These are phyloP conservation scores for Villa cingulata DNA, from an alignment of 2,888 invertebrate genomes.

Conservation along the genomic window DNA sequence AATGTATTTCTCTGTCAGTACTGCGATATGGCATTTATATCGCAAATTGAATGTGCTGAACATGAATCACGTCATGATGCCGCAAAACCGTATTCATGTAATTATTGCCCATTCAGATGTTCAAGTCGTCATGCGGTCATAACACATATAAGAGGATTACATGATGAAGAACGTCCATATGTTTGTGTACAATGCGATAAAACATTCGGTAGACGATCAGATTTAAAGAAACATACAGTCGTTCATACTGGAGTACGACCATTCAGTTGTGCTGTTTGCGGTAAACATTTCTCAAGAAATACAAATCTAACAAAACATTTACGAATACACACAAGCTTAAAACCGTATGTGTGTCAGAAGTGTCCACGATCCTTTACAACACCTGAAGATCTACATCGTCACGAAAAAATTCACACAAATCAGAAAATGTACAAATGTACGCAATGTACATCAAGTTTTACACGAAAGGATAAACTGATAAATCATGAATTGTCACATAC, in stretches of 20 bases:
- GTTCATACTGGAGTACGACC: slow-evolving; percentile 65
- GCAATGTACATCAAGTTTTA: slow-evolving; percentile 52
- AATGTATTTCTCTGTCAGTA: slow-evolving; percentile 58
- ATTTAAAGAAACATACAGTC: slow-evolving; percentile 58
- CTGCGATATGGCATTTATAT: slow-evolving; percentile 57
- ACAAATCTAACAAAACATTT: slow-evolving; percentile 65
- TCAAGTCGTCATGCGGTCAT: slow-evolving; percentile 31
- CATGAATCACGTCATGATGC: slow-evolving; percentile 54
- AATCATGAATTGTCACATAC: slow-evolving; percentile 50
- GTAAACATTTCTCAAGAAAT: slow-evolving; percentile 61
- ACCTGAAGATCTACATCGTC: slow-evolving; percentile 50
- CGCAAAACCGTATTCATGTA: slow-evolving; percentile 26
- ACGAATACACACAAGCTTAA: slow-evolving; percentile 55
- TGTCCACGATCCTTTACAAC: slow-evolving; percentile 62
- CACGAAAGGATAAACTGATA: slow-evolving; percentile 51
- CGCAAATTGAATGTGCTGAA: slow-evolving; percentile 47
- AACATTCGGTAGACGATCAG: slow-evolving; percentile 54
- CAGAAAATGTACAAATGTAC: slow-evolving; percentile 50
- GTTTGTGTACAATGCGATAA: slow-evolving; percentile 55
- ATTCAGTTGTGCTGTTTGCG: slow-evolving; percentile 56
- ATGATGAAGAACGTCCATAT: slow-evolving; percentile 56
- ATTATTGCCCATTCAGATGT: slow-evolving; percentile 26
- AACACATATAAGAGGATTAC: slow-evolving; percentile 51
- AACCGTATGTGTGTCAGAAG: slow-evolving; percentile 56
- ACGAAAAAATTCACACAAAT: slow-evolving; percentile 52